Evolutionary conservation across 2,113 vertebrate genomes (phyloP).

Genomic region (Chinchilla lanigera): DNA sequence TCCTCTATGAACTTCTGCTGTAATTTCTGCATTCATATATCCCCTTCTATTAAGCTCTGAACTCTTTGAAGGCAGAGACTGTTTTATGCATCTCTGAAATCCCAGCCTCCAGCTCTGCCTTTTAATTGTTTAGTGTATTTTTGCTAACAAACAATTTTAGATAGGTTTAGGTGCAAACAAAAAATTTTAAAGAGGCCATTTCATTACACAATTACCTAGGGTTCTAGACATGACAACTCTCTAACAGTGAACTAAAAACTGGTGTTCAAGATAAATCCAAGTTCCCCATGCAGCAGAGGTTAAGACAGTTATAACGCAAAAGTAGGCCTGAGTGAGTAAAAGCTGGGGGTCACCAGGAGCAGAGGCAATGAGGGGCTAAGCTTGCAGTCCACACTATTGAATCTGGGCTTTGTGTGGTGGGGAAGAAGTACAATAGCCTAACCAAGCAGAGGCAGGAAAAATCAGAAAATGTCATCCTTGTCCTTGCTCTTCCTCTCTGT

Average conservation of each 20-base stretch:
- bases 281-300: neutral
- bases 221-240: neutral
- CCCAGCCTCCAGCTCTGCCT: neutral
- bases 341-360: neutral
- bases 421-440: neutral
- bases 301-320: slow-evolving; percentile 8
- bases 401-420: neutral
- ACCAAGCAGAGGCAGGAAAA: slow-evolving; percentile 36
- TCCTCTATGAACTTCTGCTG: neutral
- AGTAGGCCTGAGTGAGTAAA: neutral
- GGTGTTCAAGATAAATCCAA: neutral
- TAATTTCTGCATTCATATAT: neutral
- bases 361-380: slow-evolving; percentile 25
- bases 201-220: slow-evolving; percentile 9
- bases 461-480: neutral
- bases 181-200: neutral
- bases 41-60: slow-evolving; percentile 15
- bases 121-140: slow-evolving; percentile 58
- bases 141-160: neutral
- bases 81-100: slow-evolving; percentile 29
- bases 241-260: slow-evolving; percentile 24
- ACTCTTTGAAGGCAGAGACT: neutral
- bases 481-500: neutral
- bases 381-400: neutral
- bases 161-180: neutral